These are phyloP conservation scores for Uloborus diversus DNA, from an alignment of 1,140 invertebrate genomes.

Conservation along the genomic window DNA sequence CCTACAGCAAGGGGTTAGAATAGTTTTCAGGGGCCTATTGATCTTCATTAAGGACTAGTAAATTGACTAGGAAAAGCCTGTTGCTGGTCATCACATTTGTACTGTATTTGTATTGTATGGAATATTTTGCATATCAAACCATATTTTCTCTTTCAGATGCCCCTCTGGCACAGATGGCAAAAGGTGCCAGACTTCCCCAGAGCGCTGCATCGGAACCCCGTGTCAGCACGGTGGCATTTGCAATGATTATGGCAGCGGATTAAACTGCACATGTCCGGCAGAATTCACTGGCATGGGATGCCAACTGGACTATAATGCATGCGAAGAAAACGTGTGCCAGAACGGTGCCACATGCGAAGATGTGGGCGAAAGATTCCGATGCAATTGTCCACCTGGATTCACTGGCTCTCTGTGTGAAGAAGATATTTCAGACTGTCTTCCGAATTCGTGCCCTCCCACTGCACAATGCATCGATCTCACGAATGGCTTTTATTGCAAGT, in stretches of 20 bases:
- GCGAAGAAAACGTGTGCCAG: conserved; percentile 81
- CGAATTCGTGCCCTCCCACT: conserved; percentile 92
- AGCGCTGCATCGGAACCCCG: conserved; percentile 93
- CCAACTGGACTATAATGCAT: conserved; percentile 88
- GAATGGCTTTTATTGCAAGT: conserved; percentile 92
- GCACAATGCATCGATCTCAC: conserved; percentile 94
- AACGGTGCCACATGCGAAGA: conserved; percentile 92
- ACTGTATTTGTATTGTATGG: too few relatives aligned
- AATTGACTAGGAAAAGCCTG: too few relatives aligned
- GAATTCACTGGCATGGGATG: conserved; percentile 90
- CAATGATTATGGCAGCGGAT: conserved; percentile 91
- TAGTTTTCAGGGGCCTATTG: too few relatives aligned
- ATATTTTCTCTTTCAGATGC: conserved; percentile 69
- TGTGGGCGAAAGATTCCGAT: conserved; percentile 83
- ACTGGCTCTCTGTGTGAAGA: conserved; percentile 90
- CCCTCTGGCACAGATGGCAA: conserved; percentile 93
- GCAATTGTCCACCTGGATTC: conserved; percentile 84
- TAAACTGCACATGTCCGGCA: conserved; percentile 89
- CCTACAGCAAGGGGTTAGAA: too few relatives aligned
- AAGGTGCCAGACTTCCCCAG: conserved; percentile 93
- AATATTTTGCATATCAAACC: neutral
- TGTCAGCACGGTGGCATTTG: conserved; percentile 95
- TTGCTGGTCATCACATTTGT: too few relatives aligned
- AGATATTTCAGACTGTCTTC: conserved; percentile 91
- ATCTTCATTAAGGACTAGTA: too few relatives aligned